These are phyloP conservation scores for Chaetodon auriga DNA, from an alignment of 2,113 vertebrate genomes.

Conservation along the genomic window DNA sequence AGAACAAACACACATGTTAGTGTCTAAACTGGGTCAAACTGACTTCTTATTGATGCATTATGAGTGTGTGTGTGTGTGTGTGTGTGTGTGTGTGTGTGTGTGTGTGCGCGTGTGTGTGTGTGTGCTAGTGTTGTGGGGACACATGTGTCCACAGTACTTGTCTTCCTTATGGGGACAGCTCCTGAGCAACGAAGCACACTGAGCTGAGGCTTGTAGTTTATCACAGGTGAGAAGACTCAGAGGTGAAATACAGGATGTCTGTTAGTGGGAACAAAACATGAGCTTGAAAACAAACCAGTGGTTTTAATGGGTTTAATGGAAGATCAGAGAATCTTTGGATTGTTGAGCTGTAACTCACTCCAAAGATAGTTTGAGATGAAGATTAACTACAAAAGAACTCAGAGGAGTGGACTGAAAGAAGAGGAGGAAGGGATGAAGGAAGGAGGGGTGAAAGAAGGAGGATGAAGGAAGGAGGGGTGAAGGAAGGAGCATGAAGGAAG, in stretches of 20 bases:
- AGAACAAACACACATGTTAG: conserved; percentile 16
- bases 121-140: background rate
- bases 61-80: background rate
- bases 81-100: background rate
- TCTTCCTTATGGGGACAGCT: too few relatives aligned
- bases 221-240: too few relatives aligned
- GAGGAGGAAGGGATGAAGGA: background rate
- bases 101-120: background rate
- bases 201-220: too few relatives aligned
- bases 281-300: too few relatives aligned
- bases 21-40: conserved; percentile 9
- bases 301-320: background rate
- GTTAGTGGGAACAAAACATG: background rate
- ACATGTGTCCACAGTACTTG: too few relatives aligned
- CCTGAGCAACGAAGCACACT: too few relatives aligned
- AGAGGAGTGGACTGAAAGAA: background rate
- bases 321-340: background rate
- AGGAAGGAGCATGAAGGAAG: too few relatives aligned
- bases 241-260: background rate
- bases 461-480: too few relatives aligned
- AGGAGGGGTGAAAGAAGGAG: too few relatives aligned
- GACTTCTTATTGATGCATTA: background rate
- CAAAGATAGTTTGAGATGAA: too few relatives aligned
- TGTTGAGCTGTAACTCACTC: background rate
- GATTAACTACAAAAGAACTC: too few relatives aligned